Conservation (phyloP, 2,797 vertebrate genomes). For the Falco columbarius region DNA sequence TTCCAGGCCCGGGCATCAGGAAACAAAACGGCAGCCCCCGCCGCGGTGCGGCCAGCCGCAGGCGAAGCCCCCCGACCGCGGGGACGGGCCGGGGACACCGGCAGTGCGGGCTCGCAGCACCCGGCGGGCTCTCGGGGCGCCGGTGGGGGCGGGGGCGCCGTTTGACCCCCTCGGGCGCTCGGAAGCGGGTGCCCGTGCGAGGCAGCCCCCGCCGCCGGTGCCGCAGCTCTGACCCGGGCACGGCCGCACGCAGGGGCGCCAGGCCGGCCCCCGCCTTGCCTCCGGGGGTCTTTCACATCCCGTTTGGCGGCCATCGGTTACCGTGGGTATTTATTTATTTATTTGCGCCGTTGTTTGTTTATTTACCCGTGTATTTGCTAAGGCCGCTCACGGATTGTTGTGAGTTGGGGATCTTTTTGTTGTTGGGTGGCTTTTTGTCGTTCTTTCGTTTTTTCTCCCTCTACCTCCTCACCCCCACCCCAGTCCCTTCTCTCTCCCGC, state of each 20-base stretch:
- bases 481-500: background rate
- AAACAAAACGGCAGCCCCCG: background rate
- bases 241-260: background rate
- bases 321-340: background rate
- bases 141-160: background rate
- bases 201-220: background rate
- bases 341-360: background rate
- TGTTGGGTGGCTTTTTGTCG: fast-evolving
- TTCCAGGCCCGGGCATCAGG: background rate
- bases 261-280: background rate
- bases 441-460: background rate
- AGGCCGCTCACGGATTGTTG: background rate
- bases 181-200: background rate
- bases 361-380: background rate
- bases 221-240: background rate
- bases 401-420: background rate
- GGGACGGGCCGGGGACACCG: background rate
- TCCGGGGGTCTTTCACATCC: background rate
- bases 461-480: too few relatives aligned
- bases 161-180: background rate
- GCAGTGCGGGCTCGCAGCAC: background rate
- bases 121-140: background rate
- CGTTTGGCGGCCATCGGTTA: background rate
- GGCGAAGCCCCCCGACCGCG: background rate
- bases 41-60: background rate